Percentiles rank a stretch among this genome's conserved stretches.
phyloP scores from a whole-genome alignment of 1,140 invertebrate species.

The Papilio helenus region DNA sequence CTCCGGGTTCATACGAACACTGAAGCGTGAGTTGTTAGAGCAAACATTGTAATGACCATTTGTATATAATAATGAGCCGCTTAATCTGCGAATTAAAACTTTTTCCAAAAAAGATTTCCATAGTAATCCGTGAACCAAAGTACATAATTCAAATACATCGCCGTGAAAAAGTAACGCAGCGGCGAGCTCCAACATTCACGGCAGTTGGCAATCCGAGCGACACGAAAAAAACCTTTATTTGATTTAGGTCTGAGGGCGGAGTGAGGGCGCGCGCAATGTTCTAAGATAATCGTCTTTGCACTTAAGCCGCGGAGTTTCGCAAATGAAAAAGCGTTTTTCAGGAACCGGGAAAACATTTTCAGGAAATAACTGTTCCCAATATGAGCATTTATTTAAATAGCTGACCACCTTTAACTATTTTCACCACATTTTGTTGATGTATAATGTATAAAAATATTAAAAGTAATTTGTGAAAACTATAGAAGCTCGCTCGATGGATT shows the following conservation, averaged over 20 bases:
- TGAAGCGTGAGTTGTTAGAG: slow-evolving; percentile 43
- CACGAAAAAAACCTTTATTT: slow-evolving; percentile 4
- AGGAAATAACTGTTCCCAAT: neutral
- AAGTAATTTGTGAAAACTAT: neutral
- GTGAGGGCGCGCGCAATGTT: neutral
- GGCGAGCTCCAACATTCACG: neutral
- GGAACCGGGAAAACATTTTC: neutral
- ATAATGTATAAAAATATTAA: too few species aligned
- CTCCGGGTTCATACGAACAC: slow-evolving; percentile 52
- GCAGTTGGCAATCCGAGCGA: neutral
- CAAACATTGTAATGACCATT: neutral
- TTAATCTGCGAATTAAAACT: neutral
- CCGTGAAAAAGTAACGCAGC: neutral
- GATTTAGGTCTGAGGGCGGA: neutral
- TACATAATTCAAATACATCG: neutral
- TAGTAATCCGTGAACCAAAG: neutral
- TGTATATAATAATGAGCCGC: neutral
- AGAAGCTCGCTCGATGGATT: too few species aligned
- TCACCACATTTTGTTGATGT: too few species aligned
- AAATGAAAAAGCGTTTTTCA: slow-evolving; percentile 16
- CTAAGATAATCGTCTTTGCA: slow-evolving; percentile 6
- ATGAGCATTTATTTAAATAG: too few species aligned
- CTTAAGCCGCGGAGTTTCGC: slow-evolving; percentile 3
- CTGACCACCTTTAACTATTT: too few species aligned
- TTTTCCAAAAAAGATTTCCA: neutral